phyloP scores from a whole-genome alignment of 2,797 vertebrate genomes.

The Poeciliopsis turneri region DNA sequence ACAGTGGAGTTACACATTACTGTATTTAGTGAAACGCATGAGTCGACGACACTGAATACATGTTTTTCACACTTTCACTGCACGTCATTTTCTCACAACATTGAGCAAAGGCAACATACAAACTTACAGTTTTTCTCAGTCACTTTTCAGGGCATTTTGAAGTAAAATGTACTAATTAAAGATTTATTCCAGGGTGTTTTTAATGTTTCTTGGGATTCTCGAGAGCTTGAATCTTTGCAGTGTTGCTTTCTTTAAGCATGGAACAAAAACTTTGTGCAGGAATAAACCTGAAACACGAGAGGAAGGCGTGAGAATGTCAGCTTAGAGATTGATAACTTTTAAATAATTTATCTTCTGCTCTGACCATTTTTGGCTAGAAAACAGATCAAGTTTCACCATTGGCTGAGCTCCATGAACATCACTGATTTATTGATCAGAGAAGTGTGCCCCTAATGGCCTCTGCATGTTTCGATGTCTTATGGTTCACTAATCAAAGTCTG shows the following conservation, averaged over 20 bases:
- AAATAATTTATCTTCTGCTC: slow-evolving; percentile 10
- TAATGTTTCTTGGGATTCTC: neutral
- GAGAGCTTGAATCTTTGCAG: neutral
- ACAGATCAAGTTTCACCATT: slow-evolving; percentile 42
- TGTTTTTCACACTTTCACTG: neutral
- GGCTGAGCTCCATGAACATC: slow-evolving; percentile 23
- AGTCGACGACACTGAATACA: neutral
- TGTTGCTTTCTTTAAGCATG: neutral
- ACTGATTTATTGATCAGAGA: slow-evolving; percentile 59
- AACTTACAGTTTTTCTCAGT: neutral
- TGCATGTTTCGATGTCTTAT: slow-evolving; percentile 44
- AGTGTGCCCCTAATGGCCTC: slow-evolving; percentile 50
- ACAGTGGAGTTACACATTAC: neutral
- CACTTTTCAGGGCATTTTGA: neutral
- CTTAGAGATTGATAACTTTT: neutral
- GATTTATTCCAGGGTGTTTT: neutral
- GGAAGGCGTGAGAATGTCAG: neutral
- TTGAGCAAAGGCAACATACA: neutral
- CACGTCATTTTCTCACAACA: neutral
- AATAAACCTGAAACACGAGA: neutral
- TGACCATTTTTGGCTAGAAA: neutral
- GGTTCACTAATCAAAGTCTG: slow-evolving; percentile 34
- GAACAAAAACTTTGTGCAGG: too few species aligned
- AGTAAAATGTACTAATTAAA: neutral
- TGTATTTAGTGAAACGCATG: neutral